Evolutionary conservation across 2,797 vertebrate species (phyloP).

Genomic region (Crax fasciolata): DNA sequence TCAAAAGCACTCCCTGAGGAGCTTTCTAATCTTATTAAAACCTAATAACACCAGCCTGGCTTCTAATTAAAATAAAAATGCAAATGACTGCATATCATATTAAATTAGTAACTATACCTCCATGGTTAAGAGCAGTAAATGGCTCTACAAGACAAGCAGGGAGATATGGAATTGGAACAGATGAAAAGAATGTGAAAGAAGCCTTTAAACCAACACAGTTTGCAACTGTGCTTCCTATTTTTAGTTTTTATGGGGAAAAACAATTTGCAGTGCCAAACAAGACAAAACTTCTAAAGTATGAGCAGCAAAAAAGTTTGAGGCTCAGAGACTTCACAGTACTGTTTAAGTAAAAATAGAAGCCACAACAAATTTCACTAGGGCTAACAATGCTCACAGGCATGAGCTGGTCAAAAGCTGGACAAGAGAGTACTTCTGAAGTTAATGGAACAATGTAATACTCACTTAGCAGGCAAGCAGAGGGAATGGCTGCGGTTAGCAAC

Average conservation of each 20-base stretch:
- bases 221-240: background rate
- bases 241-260: background rate
- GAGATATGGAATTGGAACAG: constrained; percentile 32
- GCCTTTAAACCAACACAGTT: background rate
- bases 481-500: background rate
- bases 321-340: background rate
- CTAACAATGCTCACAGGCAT: background rate
- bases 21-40: constrained; percentile 23
- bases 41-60: background rate
- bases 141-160: constrained; percentile 8
- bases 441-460: background rate
- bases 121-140: background rate
- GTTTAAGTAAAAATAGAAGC: background rate
- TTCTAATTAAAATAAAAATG: constrained; percentile 62
- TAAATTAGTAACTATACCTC: background rate
- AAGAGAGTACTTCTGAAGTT: background rate
- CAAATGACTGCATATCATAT: background rate
- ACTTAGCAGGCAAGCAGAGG: background rate
- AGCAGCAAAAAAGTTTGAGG: background rate
- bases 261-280: background rate
- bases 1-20: background rate
- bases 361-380: background rate
- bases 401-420: background rate
- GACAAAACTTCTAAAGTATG: background rate
- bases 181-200: background rate